Evolutionary conservation across 2,113 vertebrate genomes (phyloP), one percentile per base, ranked within the genome.

Genomic region (Lonchura striata): DNA sequence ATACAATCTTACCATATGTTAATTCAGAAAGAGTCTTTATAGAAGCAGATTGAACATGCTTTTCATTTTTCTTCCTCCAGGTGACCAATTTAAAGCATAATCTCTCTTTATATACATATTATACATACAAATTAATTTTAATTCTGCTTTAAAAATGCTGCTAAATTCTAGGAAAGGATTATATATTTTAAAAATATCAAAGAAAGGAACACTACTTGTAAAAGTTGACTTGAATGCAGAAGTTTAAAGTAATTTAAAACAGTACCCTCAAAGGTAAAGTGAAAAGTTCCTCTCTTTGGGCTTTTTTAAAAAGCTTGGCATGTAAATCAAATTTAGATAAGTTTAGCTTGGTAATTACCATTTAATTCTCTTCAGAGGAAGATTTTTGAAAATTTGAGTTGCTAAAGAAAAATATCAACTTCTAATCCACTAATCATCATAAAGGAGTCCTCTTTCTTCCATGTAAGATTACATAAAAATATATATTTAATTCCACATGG

Each of bases 1-100:
- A 72, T 57, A 94, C 8, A 69, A 46, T 61, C 54, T 35, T 59
- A 42, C 10, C 12, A 47, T 12, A 9, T 35, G 75, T 69, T 66
- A 90, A 80, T 87, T 65, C 39, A 91, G 30, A 86, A 75, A 42
- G 23, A 46, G 33, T 47, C 5, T 80, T 90, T 81, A 70, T 3
- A 69, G 44, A 78, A 71, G 31, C 20, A 74, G 35, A 90, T 1
- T 44, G 69, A 91, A 52, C 27, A 56, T 37, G 65, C 20, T 91
- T 71, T 96, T 88, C 46, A 83, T 65, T 77, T 92, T 92, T 20
- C 52, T 81, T 83, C 92, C 97, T 94, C 95, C 97, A 96, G 94
- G 79, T 97, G 96, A 97, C 96, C 97, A 92, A 60, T 33, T 57
- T 93, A 82, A 94, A 96, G 56, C 15, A 57, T 25, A n/a, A 46